A percentile compares a stretch with the other conserved stretches of the same genome.
phyloP scores from a whole-genome alignment of 2,888 invertebrate genomes.

The Eupithecia abbreviata region DNA sequence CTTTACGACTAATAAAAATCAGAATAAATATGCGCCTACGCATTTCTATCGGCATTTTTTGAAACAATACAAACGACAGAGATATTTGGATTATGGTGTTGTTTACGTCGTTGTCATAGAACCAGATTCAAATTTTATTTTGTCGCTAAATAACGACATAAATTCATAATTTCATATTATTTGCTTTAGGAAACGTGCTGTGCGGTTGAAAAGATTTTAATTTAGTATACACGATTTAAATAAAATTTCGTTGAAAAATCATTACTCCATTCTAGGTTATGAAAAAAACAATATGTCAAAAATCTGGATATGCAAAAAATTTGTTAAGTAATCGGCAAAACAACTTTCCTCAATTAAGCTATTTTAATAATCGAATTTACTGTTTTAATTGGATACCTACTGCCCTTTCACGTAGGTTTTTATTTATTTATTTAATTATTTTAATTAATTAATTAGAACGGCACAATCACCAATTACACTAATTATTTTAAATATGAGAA shows the following conservation, averaged over 20 bases:
- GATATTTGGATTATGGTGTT: slow-evolving; percentile 27
- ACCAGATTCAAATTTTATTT: not conserved
- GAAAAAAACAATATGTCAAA: not conserved
- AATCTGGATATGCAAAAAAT: not conserved
- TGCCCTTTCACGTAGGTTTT: slow-evolving; percentile 23
- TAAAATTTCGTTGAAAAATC: not conserved
- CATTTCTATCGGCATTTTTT: slow-evolving; percentile 39
- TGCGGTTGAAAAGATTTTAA: not conserved
- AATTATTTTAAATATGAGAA: too few relatives aligned
- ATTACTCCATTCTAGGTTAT: not conserved
- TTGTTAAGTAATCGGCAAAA: not conserved
- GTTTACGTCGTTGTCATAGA: not conserved
- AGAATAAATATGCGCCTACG: slow-evolving; percentile 55
- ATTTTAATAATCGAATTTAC: slow-evolving; percentile 11
- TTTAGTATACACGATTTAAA: not conserved
- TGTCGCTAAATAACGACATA: not conserved
- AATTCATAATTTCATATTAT: not conserved
- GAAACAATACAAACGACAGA: slow-evolving; percentile 53
- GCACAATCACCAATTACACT: too few relatives aligned
- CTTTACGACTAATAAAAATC: slow-evolving; percentile 57
- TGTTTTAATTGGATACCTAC: slow-evolving; percentile 22
- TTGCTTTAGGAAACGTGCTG: not conserved
- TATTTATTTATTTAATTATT: too few relatives aligned
- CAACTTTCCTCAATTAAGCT: slow-evolving; percentile 2
- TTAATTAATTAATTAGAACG: too few relatives aligned